Conservation (phyloP, 2,888 invertebrate species). For the Aleiodes leptofemur region DNA sequence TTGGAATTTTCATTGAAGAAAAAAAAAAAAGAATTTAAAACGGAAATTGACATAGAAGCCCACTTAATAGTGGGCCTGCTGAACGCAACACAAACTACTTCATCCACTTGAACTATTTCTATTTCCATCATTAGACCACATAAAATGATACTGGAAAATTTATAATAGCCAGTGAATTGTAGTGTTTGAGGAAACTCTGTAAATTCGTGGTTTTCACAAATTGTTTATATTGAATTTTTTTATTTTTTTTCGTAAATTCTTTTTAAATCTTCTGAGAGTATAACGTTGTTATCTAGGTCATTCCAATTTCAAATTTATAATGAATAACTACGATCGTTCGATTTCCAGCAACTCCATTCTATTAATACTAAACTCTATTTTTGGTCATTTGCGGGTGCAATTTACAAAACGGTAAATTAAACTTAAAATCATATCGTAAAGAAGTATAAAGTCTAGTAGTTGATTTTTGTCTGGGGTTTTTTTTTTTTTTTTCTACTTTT, state of each 20-base stretch:
- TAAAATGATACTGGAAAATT: constrained; percentile 1
- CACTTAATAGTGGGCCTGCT: background rate
- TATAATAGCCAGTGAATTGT: too few relatives aligned
- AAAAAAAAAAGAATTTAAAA: background rate
- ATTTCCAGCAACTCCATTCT: constrained; percentile 5
- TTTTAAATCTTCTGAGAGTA: background rate
- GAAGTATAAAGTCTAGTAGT: constrained; percentile 8
- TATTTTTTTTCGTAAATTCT: constrained; percentile 4
- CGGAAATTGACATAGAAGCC: constrained; percentile 23
- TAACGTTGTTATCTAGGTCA: background rate
- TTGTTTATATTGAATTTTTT: background rate
- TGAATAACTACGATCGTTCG: background rate
- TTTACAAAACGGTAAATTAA: constrained; percentile 14
- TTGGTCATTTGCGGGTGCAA: constrained; percentile 11
- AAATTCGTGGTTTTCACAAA: background rate
- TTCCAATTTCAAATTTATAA: constrained; percentile 8
- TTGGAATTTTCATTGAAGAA: too few relatives aligned
- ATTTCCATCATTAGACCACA: too few relatives aligned
- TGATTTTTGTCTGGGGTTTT: constrained; percentile 1
- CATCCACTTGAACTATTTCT: constrained; percentile 3
- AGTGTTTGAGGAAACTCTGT: background rate
- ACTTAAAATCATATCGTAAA: constrained; percentile 8
- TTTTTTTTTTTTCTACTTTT: background rate
- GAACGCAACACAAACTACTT: too few relatives aligned
- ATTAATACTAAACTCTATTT: constrained; percentile 14